Evolutionary conservation across 2,797 vertebrate genomes (phyloP), one percentile per base, ranked within the genome.

Genomic region (Epinephelus malabaricus): DNA sequence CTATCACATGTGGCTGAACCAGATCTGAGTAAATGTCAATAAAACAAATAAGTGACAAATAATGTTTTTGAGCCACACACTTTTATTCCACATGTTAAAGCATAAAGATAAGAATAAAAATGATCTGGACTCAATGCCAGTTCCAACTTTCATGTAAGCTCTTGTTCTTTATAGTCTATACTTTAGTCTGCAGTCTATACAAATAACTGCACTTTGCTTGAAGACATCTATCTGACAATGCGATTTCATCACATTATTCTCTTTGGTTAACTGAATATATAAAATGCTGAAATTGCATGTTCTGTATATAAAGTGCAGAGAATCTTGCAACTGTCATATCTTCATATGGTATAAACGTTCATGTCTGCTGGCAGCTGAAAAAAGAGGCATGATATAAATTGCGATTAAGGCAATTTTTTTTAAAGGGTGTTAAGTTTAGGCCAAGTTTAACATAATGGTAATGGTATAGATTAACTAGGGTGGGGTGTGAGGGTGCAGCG

Each of bases 81-180:
- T 69, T 90, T 90, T 73, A 88, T 91, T 90, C 6, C 18, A 85
- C 7, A 12, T 50, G 40, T 59, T 56, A 30, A 65, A 76, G 55
- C 45, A 66, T 23, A 10, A 34, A 1, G 4, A 65, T 53, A 47
- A 43, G 40, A 18, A 74, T 25, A 19, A 4, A 75, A 55, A 50
- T 27, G 7, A 40, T 9, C 12, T 54, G 25, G 10, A 61, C 12
- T 21, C 21, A 8, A 47, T 10, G 17, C 1, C 38, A 75, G 19
- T 25, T 34, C 34, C 34, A 34, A 34, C 6, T 19, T 70, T 82
- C 23, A 55, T 65, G 49, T 11, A 54, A 58, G 38, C 14, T 17
- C 3, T 49, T 54, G 9, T 47, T 59, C 27, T 61, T 68, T 60
- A 34, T 27, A 27, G 14, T 62, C 3, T 34, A 53, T 34, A 7